Evolutionary conservation across 1,140 invertebrate genomes (phyloP), one percentile per base, ranked within the genome.

Genomic region (Capitella teleta): DNA sequence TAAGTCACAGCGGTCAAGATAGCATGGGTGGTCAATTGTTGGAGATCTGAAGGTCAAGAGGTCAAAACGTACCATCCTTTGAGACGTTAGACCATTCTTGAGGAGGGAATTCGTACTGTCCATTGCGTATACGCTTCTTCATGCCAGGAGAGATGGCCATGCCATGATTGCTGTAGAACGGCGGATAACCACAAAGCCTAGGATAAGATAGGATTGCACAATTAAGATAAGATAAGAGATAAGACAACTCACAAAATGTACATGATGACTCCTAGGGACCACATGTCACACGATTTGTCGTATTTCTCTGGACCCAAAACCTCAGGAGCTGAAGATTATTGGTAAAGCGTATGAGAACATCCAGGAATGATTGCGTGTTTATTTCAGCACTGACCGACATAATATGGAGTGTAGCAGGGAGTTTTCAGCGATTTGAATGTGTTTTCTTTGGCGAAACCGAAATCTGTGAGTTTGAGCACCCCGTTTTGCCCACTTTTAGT

Each of bases 271-370:
- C 93, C 93, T 48, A 97, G 71, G 0, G 91, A 95, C 93, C 93
- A 98, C 69, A 97, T 91, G 77, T 98, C 94, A 77, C 94, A 97
- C 53, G 88, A 93, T 72, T 94, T 97, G 74, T 98, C 94, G 74
- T 98, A 98, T 68, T 93, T 94, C 66, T 95, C 88, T 34, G 91
- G 88, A 36, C 92, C 92, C 28, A 98, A 73, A 19, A 98, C 92
- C 80, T 98, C 90, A 36, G 90, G 90, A 32, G 90, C 89, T 81
- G 64, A 53, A 79, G n/a, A 32, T 32, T 8, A 5, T 48, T 48
- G 10, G 40, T 1, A n/a, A 16, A 45, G 14, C 30, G 12, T 2
- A 16, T 37, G 5, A 40, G 16, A 16, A 48, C 2, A 14, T 18
- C 10, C 47, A 42, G 28, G n/a, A n/a, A n/a, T 18, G 19, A 23